Evolutionary conservation across 2,888 invertebrate genomes (phyloP), one percentile per base, ranked within the genome.

Genomic region (Diarsia mendica): DNA sequence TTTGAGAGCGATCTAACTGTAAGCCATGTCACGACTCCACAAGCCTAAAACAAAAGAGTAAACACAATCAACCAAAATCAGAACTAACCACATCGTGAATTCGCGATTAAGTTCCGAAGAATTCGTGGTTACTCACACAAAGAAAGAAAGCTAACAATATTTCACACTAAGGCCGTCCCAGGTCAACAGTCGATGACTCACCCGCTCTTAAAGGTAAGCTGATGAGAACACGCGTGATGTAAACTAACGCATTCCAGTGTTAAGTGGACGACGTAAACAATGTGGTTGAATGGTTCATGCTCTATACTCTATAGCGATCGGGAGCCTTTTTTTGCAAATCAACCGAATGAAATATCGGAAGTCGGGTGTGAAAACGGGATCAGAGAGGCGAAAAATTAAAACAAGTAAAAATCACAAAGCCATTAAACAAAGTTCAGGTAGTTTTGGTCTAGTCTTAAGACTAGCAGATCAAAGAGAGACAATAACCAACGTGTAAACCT

Each of bases 131-230:
- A 87, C 85, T 73, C 85, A 87, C 85, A 85, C 84, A 76, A 82
- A 65, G 79, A 82, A 82, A 70, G 77, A 82, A 83, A 72, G 75
- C 76, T 77, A 72, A 75, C 72, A 81, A 84, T 83, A 82, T 86
- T 82, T 85, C 74, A 81, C 84, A 84, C 79, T 72, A 79, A 77
- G 79, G 80, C 66, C 82, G 77, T 72, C 80, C 71, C 89, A 91
- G 94, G 95, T 94, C 94, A 94, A 93, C 92, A 94, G 82, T 89
- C 93, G 89, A 86, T 94, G 95, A 95, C 83, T 95, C 95, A 94
- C 83, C 74, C 75, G 66, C 77, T 80, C 85, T 69, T 86, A 87
- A 87, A 90, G 91, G 91, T 90, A 88, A 90, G 90, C 88, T 77
- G 87, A 85, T 88, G 87, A 83, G 84, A 80, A 63, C 67, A 67